A percentile compares a stretch with the other conserved stretches of the same genome.
These are phyloP conservation scores for Cheirogaleus medius DNA, from an alignment of 2,113 vertebrate species.

Conservation along the genomic window DNA sequence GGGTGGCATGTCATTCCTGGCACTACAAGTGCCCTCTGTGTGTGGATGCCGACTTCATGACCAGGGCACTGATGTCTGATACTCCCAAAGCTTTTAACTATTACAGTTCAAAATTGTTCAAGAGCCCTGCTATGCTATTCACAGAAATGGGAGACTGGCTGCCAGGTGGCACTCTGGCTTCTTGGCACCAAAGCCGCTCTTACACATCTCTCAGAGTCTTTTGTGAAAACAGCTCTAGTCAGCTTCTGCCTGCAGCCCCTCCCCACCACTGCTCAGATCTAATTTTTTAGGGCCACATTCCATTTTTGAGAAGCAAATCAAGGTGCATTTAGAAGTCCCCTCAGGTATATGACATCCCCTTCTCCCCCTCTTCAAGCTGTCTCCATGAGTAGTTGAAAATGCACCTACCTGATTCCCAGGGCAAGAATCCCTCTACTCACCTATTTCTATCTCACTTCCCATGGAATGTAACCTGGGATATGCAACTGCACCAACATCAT, in stretches of 20 bases:
- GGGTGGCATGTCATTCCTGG: neutral
- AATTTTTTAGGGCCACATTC: neutral
- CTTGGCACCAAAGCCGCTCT: neutral
- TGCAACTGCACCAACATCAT: neutral
- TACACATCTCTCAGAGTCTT: neutral
- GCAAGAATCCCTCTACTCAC: neutral
- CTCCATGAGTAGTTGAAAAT: neutral
- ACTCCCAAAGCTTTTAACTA: neutral
- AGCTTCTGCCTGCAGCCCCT: neutral
- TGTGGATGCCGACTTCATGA: neutral
- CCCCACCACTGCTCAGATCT: neutral
- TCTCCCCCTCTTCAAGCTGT: neutral
- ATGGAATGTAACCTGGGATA: neutral
- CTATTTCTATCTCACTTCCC: neutral
- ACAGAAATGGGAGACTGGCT: neutral
- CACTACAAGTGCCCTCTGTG: neutral
- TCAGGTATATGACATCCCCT: neutral
- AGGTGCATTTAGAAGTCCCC: neutral
- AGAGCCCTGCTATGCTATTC: neutral
- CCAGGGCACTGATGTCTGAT: neutral
- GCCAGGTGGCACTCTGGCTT: neutral
- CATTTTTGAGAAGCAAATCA: neutral
- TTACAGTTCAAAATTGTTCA: neutral
- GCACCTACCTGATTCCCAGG: neutral
- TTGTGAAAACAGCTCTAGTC: neutral